Evolutionary conservation across 2,888 invertebrate species (phyloP).

Genomic region (Megamerina dolium): DNA sequence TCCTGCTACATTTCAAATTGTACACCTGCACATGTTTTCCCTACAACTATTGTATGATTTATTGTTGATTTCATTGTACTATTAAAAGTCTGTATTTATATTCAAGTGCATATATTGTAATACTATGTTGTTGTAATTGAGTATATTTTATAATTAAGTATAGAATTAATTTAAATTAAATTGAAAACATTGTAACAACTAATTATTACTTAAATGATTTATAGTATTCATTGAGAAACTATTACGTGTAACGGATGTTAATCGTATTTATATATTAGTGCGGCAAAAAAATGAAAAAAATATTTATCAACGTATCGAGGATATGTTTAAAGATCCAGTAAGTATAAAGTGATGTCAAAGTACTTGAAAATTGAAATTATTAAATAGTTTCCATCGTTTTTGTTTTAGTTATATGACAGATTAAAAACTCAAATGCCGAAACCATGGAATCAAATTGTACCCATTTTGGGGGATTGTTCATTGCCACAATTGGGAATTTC

Average conservation of each 20-base stretch:
- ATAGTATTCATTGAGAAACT: slow-evolving; percentile 58
- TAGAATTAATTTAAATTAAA: too few species aligned
- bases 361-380: neutral
- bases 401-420: slow-evolving; percentile 21
- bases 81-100: too few species aligned
- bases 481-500: slow-evolving; percentile 46
- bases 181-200: too few species aligned
- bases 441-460: slow-evolving; percentile 32
- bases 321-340: slow-evolving; percentile 63
- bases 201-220: slow-evolving; percentile 9
- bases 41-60: too few species aligned
- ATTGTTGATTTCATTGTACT: too few species aligned
- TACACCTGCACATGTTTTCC: too few species aligned
- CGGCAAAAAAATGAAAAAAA: slow-evolving; percentile 59
- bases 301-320: slow-evolving; percentile 59
- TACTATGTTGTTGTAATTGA: too few species aligned
- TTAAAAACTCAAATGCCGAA: slow-evolving; percentile 11
- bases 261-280: slow-evolving; percentile 54
- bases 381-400: neutral
- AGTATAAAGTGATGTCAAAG: slow-evolving; percentile 24
- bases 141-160: too few species aligned
- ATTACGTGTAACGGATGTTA: slow-evolving; percentile 55
- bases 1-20: too few species aligned
- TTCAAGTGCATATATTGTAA: too few species aligned
- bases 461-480: slow-evolving; percentile 47